Evolutionary conservation across 2,888 invertebrate species (phyloP), one percentile per base, ranked within the genome.

Genomic region (Galeruca laticollis): DNA sequence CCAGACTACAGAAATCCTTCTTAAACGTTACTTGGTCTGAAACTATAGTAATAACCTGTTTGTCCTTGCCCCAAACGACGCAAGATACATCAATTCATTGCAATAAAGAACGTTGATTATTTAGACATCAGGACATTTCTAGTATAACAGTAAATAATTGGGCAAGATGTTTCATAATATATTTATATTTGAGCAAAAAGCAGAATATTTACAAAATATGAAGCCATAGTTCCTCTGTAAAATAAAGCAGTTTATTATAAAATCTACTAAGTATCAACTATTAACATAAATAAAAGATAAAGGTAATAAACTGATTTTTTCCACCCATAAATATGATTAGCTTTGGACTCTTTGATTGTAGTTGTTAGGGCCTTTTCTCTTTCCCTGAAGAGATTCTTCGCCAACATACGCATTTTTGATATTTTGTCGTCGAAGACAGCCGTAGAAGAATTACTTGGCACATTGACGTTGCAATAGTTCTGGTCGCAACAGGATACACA

Each of bases 401-500:
- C 85, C 54, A 84, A 75, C 83, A 84, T 84, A 31, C 85, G 82
- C 83, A 86, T 86, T 74, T 85, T 84, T 61, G 86, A 85, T 79
- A 86, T 86, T 75, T 85, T 85, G 76, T 86, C 85, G 73, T 86
- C 85, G 78, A 87, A 89, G 62, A 87, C 83, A 18, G 89, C 89
- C 71, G 87, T 89, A 6, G 87, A 87, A 62, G 88, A 86, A 82
- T 90, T 89, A n/a, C 88, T 88, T 57, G 90, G 90, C 68, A 88
- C 89, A 75, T 88, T 87, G 73, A 87, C 85, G 84, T 90, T 89
- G 86, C 89, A 89, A 84, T 90, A 90, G 83, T 89, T 88, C 80
- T 88, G 87, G 80, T 90, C 90, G 82, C 90, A 90, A 81, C 90
- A 90, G 71, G 89, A 89, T 69, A 89, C 88, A 81, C 90, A 90